Base-by-base conservation (phyloP, 2,113 vertebrate species). In the Pelodiscus sinensis region DNA sequence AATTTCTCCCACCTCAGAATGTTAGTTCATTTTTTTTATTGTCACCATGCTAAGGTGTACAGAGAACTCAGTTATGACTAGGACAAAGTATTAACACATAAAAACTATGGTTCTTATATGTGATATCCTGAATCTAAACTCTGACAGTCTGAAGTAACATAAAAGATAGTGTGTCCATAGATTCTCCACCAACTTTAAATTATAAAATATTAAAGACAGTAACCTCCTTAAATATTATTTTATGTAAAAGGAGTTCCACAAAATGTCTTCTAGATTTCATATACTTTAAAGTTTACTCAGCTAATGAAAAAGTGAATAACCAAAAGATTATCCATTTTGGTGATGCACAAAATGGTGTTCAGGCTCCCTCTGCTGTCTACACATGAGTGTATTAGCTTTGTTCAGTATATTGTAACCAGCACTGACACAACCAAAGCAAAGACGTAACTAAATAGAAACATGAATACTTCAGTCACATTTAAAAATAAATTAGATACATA, bases 361-460 rank as follows among this genome's bases (percentile, higher is more conserved):
- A 78, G 90, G 96, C 96, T 96, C 96, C 97, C 97, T 94, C 97
- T 97, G 94, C 92, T 94, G 97, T 95, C 44, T 80, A 50, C 81
- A 73, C 24, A 2, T 44, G 44, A 55, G 7, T 73, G 73, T 16
- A 44, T 77, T 77, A 13, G 12, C 22, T 77, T 44, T 77, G 73
- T 50, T 27, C 24, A 71, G n/a, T 35, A 44, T 77, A 77, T 13
- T 24, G 21, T 22, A 50, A 77, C 11, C 5, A 4, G 38, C 22
- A 77, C 8, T 38, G 10, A 13, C 15, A 77, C 22, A 77, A 44
- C n/a, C 8, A 31, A 10, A 1, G 15, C 16, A 52, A 54, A 2
- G 51, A 18, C 38, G 8, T 31, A 81, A 19, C 6, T 0, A 79
- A 5, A 57, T 0, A 54, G 1, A 90, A 27, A 65, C 1, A 31